Evolutionary conservation across 2,888 invertebrate genomes (phyloP).

Genomic region (Acleris literana): DNA sequence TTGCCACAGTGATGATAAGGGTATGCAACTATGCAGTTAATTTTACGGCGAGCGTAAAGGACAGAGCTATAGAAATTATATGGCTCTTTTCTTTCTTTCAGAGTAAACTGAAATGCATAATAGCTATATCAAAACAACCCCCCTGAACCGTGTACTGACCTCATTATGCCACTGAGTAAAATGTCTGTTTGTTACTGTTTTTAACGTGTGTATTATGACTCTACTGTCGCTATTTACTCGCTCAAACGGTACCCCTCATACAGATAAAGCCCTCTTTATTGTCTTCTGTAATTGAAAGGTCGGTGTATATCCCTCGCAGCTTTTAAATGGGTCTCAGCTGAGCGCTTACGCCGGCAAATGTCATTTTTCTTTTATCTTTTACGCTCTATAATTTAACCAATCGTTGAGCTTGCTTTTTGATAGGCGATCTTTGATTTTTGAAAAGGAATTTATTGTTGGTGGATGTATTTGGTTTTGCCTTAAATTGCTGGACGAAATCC

Average conservation of each 20-base stretch:
- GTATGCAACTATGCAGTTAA: too few relatives aligned
- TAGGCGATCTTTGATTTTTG: conserved; percentile 34
- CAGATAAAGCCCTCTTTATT: conserved; percentile 74
- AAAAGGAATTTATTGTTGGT: background rate
- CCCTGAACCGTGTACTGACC: too few relatives aligned
- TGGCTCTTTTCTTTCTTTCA: too few relatives aligned
- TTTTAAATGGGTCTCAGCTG: conserved; percentile 71
- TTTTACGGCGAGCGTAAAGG: too few relatives aligned
- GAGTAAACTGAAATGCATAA: too few relatives aligned
- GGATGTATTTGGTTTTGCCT: too few relatives aligned
- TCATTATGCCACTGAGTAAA: too few relatives aligned
- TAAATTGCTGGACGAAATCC: too few relatives aligned
- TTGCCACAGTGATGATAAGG: too few relatives aligned
- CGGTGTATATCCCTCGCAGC: conserved; percentile 63
- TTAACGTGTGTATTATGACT: background rate
- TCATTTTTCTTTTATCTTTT: conserved; percentile 55
- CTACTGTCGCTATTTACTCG: conserved; percentile 45
- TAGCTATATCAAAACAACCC: too few relatives aligned
- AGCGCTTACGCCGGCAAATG: conserved; percentile 57
- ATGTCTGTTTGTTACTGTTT: background rate
- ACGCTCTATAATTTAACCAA: conserved; percentile 56
- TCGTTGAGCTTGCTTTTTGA: conserved; percentile 38
- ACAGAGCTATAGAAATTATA: too few relatives aligned
- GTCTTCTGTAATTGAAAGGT: conserved; percentile 79
- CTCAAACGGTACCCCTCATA: conserved; percentile 48